A percentile compares a stretch with the other conserved stretches of the same genome.
Evolutionary conservation across 2,888 invertebrate species (phyloP).

Genomic region (Sturmia bella): DNA sequence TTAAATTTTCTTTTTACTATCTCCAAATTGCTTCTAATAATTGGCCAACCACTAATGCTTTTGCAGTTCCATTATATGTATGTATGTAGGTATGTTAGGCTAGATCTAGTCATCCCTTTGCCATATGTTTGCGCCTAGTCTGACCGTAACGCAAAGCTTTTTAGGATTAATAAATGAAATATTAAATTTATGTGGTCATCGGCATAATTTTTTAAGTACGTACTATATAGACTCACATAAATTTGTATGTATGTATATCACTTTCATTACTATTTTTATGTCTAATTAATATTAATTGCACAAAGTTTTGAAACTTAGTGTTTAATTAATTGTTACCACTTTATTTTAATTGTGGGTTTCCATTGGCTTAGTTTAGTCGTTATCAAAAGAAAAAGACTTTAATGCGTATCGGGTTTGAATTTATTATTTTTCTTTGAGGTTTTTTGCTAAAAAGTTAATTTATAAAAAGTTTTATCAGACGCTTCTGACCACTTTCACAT

Average conservation of each 20-base stretch:
- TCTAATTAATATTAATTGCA: neutral
- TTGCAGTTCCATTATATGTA: no score
- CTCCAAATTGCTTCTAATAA: no score
- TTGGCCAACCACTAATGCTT: no score
- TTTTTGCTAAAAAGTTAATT: neutral
- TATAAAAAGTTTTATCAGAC: neutral
- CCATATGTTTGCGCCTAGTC: no score
- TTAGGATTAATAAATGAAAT: no score
- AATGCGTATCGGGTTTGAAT: neutral
- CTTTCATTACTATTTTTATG: neutral
- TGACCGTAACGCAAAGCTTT: no score
- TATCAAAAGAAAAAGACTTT: neutral
- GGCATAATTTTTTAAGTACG: neutral
- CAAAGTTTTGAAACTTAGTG: neutral
- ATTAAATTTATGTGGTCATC: no score
- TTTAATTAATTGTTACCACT: neutral
- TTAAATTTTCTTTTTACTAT: no score
- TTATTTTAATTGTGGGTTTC: neutral
- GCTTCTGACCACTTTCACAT: neutral
- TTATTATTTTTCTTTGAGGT: neutral
- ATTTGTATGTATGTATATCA: neutral
- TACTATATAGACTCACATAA: neutral
- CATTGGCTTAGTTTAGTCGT: neutral
- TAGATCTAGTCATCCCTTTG: no score
- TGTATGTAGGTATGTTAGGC: no score